Evolutionary conservation across 2,888 invertebrate genomes (phyloP), one percentile per base, ranked within the genome.

Genomic region (Pseudeuparius sepicola): DNA sequence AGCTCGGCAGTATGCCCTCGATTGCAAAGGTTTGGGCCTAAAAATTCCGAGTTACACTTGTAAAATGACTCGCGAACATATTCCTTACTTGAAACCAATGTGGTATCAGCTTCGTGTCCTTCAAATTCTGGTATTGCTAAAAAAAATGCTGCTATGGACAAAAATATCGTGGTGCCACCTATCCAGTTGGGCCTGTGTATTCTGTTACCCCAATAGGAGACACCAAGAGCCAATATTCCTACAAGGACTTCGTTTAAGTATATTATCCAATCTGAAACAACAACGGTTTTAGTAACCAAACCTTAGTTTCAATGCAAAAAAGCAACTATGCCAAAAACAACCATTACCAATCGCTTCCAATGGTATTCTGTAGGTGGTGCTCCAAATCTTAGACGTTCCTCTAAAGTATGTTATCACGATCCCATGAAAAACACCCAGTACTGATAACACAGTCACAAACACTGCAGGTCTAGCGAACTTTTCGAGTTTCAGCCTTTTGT

Each of bases 161-260:
- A 70, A 13, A 73, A 47, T 39, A 74, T 66, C 4, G 67, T 59
- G 2, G 71, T 54, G 3, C 64, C 67, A 27, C 73, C 72, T 5
- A 73, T 56, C 75, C 75, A 76, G 4, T 68, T 64, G 14, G 67
- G 65, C 35, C 72, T 64, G 51, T 75, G 74, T 20, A 69, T 64
- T 51, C 64, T 62, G 42, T 71, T 67, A 1, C 74, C 73, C 67
- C 68, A 73, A 47, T 72, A 71, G 4, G 73, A 65, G 10, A 74
- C 55, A 2, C 56, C 34, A 13, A 75, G 44, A 0, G 70, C 73
- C 20, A 71, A 57, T 3, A 70, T 14, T 3, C 70, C 67, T 41
- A 68, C 68, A 29, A 69, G 64, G 3, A 75, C 56, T 24, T 71
- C 71, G 39, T 70, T 67, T 28, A 62, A 56, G 4, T 68, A 64